Evolutionary conservation across 1,140 invertebrate species (phyloP).

Genomic region (Drosophila equinoxialis): DNA sequence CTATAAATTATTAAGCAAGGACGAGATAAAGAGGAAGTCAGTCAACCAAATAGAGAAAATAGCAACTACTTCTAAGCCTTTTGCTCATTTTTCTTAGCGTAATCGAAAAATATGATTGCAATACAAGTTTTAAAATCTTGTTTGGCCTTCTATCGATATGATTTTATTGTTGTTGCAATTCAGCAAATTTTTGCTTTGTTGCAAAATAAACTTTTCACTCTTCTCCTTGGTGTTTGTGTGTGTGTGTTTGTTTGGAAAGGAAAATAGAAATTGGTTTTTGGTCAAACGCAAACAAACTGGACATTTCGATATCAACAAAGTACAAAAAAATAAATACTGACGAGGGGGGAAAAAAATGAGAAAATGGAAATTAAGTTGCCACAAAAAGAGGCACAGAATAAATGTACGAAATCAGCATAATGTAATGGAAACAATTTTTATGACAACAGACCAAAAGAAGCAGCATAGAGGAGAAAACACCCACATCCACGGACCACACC

Average conservation of each 20-base stretch:
- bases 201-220: constrained; percentile 64
- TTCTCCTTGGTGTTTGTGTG: constrained; percentile 35
- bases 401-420: constrained; percentile 80
- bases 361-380: constrained; percentile 78
- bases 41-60: constrained; percentile 24
- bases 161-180: constrained; percentile 33
- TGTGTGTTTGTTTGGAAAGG: not conserved
- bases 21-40: constrained; percentile 7
- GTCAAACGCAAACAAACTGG: constrained; percentile 51
- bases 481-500: not conserved
- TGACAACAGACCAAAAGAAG: constrained; percentile 65
- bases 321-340: constrained; percentile 7
- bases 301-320: constrained; percentile 29
- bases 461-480: constrained; percentile 23
- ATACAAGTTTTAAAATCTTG: constrained; percentile 53
- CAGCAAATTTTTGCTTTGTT: constrained; percentile 35
- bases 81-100: not conserved
- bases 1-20: not conserved
- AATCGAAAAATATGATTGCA: constrained; percentile 48
- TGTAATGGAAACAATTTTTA: constrained; percentile 82
- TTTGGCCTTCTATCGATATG: not conserved
- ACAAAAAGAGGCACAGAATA: constrained; percentile 71
- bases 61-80: constrained; percentile 32
- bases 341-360: constrained; percentile 19
- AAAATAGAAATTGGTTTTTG: constrained; percentile 76